Percentiles rank a stretch among this genome's conserved stretches.
These are phyloP conservation scores for Phoenicopterus ruber DNA, from an alignment of 2,113 vertebrate species.

Conservation along the genomic window DNA sequence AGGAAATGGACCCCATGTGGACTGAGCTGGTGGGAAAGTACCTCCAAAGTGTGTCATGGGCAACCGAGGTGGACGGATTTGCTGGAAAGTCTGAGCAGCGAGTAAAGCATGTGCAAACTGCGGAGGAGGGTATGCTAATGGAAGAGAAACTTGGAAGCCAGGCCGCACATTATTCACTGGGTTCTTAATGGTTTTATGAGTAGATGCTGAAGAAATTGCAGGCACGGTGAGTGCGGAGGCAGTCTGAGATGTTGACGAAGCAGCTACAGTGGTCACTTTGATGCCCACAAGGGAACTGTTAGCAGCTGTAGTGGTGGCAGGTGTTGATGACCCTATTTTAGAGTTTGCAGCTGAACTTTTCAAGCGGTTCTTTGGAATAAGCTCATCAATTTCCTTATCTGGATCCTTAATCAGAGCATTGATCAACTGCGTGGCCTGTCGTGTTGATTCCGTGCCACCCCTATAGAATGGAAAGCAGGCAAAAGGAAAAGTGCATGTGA, in stretches of 20 bases:
- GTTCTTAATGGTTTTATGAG: slow-evolving; percentile 90
- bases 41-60: slow-evolving; percentile 99
- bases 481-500: not conserved
- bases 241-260: slow-evolving; percentile 85
- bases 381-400: slow-evolving; percentile 97
- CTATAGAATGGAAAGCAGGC: slow-evolving; percentile 58
- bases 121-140: slow-evolving; percentile 93
- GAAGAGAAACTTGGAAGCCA: slow-evolving; percentile 93
- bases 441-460: slow-evolving; percentile 96
- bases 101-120: slow-evolving; percentile 93
- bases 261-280: slow-evolving; percentile 89
- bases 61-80: slow-evolving; percentile 95
- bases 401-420: slow-evolving; percentile 98
- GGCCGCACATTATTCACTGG: slow-evolving; percentile 90
- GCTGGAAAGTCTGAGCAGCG: slow-evolving; percentile 98
- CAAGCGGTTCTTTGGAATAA: slow-evolving; percentile 98
- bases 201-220: slow-evolving; percentile 79
- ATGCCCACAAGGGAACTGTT: slow-evolving; percentile 84
- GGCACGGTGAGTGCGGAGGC: slow-evolving; percentile 82
- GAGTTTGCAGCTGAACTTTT: slow-evolving; percentile 88
- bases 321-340: slow-evolving; percentile 78
- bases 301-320: slow-evolving; percentile 79
- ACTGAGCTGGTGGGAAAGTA: slow-evolving; percentile 93
- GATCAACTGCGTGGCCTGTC: slow-evolving; percentile 96
- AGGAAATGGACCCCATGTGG: slow-evolving; percentile 97